phyloP scores from a whole-genome alignment of 1,140 invertebrate genomes.

The Limonius californicus region DNA sequence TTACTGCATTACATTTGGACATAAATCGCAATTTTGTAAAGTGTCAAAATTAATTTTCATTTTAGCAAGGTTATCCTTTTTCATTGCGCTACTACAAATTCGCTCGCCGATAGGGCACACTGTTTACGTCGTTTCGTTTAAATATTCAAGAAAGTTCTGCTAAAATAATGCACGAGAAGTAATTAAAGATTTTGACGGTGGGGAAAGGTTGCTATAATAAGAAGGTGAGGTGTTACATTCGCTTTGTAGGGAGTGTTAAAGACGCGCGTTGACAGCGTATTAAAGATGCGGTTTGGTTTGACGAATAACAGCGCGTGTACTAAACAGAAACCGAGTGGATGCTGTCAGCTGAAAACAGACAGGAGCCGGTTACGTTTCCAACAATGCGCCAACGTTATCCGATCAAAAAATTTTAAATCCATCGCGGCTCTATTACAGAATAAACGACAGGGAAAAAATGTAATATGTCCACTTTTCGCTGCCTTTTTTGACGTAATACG shows the following conservation, averaged over 20 bases:
- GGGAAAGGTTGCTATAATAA: not conserved
- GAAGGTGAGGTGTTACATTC: not conserved
- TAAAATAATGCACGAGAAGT: not conserved
- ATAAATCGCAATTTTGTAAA: too few species aligned
- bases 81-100: too few species aligned
- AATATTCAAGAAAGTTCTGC: not conserved
- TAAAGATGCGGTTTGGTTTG: constrained; percentile 19
- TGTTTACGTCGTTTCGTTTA: not conserved
- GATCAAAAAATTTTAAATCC: too few species aligned
- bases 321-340: not conserved
- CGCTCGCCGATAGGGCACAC: too few species aligned
- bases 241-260: constrained; percentile 4
- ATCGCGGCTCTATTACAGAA: too few species aligned
- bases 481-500: not conserved
- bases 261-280: constrained; percentile 16
- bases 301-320: constrained; percentile 9
- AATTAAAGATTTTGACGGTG: constrained; percentile 12
- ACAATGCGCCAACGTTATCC: too few species aligned
- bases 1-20: too few species aligned
- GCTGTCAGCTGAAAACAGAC: constrained; percentile 6
- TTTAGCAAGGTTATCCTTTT: too few species aligned
- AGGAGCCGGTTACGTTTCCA: not conserved
- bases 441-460: too few species aligned
- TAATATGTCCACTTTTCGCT: too few species aligned
- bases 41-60: too few species aligned